phyloP scores from a whole-genome alignment of 1,140 invertebrate genomes.

The Zaprionus capensis region DNA sequence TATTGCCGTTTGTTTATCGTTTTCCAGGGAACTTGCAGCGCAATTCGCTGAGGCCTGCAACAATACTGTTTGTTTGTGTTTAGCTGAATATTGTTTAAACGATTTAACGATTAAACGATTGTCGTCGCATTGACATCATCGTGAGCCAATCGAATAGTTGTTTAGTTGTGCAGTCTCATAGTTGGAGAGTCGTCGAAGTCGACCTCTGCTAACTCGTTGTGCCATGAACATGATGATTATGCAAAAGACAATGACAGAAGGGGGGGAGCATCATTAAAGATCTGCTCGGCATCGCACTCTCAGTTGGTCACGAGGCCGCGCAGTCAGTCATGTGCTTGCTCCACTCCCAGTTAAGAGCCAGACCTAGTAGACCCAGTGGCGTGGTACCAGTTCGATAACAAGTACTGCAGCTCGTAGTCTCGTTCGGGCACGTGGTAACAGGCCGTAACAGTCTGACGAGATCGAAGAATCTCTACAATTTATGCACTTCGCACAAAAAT shows the following conservation, averaged over 20 bases:
- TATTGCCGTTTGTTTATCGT: background rate
- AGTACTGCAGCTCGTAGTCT: conserved; percentile 13
- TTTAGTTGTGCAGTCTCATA: background rate
- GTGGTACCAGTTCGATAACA: conserved; percentile 15
- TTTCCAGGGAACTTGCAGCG: conserved; percentile 1
- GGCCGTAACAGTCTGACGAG: conserved; percentile 9
- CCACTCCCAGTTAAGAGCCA: background rate
- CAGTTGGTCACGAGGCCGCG: conserved; percentile 38
- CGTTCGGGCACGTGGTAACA: conserved; percentile 28
- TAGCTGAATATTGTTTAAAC: conserved; percentile 2
- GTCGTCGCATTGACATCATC: background rate
- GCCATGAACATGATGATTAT: conserved; percentile 5
- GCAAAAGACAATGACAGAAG: background rate
- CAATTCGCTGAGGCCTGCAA: background rate
- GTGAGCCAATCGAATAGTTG: background rate
- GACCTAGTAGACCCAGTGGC: conserved; percentile 8
- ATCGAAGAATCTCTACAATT: conserved; percentile 5
- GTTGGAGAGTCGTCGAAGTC: background rate
- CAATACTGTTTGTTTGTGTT: conserved; percentile 1
- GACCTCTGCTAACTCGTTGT: background rate
- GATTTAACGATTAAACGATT: background rate
- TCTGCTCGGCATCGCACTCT: conserved; percentile 8
- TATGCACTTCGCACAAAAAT: conserved; percentile 16
- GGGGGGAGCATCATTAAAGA: conserved; percentile 12
- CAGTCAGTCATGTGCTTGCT: conserved; percentile 11